Conservation (phyloP, 1,140 invertebrate species). For the Neodiprion virginianus region DNA sequence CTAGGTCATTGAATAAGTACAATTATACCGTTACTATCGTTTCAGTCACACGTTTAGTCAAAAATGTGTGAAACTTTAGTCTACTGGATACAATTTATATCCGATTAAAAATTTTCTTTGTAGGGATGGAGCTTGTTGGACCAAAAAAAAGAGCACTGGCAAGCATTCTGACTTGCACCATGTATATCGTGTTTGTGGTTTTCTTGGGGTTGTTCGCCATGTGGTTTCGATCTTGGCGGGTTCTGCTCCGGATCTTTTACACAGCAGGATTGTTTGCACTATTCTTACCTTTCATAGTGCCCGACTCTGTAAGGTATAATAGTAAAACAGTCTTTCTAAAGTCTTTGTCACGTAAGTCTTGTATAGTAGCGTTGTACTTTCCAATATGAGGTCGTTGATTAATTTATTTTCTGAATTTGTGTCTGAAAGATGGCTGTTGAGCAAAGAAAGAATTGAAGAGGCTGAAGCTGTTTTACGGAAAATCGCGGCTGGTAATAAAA, state of each 20-base stretch:
- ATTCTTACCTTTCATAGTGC: slow-evolving; percentile 66
- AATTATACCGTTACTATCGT: not conserved
- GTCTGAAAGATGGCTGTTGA: slow-evolving; percentile 74
- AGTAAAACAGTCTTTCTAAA: not conserved
- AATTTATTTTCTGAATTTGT: not conserved
- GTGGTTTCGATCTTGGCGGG: slow-evolving; percentile 74
- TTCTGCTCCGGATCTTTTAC: slow-evolving; percentile 71
- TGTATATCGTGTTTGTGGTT: slow-evolving; percentile 77
- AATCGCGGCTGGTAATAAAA: slow-evolving; percentile 74
- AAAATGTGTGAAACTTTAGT: too few species aligned
- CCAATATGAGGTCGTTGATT: not conserved
- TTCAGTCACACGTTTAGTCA: not conserved
- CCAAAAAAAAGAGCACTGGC: slow-evolving; percentile 76
- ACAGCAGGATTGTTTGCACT: slow-evolving; percentile 70
- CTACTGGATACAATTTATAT: too few species aligned
- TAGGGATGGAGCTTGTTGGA: slow-evolving; percentile 81
- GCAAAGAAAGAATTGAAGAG: slow-evolving; percentile 70
- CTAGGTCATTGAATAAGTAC: slow-evolving; percentile 55
- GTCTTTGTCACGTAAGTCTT: not conserved
- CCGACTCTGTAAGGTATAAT: slow-evolving; percentile 66
- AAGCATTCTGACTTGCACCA: slow-evolving; percentile 73
- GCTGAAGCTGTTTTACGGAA: slow-evolving; percentile 67
- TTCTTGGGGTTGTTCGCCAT: slow-evolving; percentile 72
- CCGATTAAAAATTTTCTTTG: slow-evolving; percentile 32
- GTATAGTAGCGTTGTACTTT: not conserved